Percentiles rank a stretch among this genome's conserved stretches.
Conservation (phyloP, 2,888 invertebrate genomes). For the Fissipunctia ypsillon region DNA sequence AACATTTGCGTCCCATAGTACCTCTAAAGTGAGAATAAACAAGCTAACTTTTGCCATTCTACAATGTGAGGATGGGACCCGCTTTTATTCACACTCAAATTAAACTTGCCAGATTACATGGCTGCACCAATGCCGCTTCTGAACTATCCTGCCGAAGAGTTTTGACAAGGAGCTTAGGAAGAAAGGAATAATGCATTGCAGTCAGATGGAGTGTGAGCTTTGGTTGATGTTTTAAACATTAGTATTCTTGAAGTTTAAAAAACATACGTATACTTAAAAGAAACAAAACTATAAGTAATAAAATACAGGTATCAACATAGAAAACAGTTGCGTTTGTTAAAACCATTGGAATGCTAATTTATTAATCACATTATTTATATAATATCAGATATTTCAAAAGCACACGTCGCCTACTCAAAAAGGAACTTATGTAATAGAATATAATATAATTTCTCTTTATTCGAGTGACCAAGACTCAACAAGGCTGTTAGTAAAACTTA, state of each 20-base stretch:
- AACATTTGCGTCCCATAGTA: conserved; percentile 78
- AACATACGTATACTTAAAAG: not conserved
- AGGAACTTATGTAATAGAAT: conserved; percentile 24
- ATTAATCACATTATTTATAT: not conserved
- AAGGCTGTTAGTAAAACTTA: too few species aligned
- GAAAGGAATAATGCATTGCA: conserved; percentile 14
- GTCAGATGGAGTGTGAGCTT: conserved; percentile 12
- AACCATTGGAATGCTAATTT: not conserved
- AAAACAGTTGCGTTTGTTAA: too few species aligned
- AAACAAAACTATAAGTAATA: too few species aligned
- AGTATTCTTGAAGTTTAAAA: not conserved
- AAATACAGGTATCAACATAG: too few species aligned
- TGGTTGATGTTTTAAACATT: conserved; percentile 5
- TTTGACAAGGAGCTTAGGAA: conserved; percentile 44
- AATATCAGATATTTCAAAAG: not conserved
- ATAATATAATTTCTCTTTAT: too few species aligned
- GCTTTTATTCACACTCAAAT: conserved; percentile 79
- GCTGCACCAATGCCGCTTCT: conserved; percentile 65
- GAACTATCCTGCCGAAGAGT: conserved; percentile 67
- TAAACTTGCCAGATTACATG: conserved; percentile 79
- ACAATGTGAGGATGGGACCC: conserved; percentile 72
- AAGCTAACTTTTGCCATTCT: conserved; percentile 85
- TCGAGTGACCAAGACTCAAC: too few species aligned
- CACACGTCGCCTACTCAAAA: not conserved
- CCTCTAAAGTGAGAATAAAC: conserved; percentile 83